A percentile compares a stretch with the other conserved stretches of the same genome.
These are phyloP conservation scores for Eremobia ochroleuca DNA, from an alignment of 2,888 invertebrate genomes.

Conservation along the genomic window DNA sequence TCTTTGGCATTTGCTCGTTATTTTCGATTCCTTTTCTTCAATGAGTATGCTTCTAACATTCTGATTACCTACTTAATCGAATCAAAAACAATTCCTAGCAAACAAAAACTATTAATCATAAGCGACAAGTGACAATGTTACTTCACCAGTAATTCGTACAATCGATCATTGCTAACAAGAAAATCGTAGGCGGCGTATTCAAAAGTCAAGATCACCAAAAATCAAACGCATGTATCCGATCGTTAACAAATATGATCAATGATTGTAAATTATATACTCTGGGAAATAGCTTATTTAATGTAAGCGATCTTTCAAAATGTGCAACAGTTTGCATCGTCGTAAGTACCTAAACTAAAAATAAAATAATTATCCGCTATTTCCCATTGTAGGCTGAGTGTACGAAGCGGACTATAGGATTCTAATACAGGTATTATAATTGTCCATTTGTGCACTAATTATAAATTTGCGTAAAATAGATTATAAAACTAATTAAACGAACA, in stretches of 20 bases:
- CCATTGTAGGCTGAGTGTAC: slow-evolving; percentile 62
- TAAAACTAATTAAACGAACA: slow-evolving; percentile 69
- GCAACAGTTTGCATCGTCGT: slow-evolving; percentile 47
- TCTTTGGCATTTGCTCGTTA: slow-evolving; percentile 4
- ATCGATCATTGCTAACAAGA: slow-evolving; percentile 41
- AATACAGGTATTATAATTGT: slow-evolving; percentile 85
- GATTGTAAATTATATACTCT: slow-evolving; percentile 56
- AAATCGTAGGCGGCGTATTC: slow-evolving; percentile 33
- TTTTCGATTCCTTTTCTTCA: neutral
- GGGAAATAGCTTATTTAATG: slow-evolving; percentile 58
- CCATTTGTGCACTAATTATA: slow-evolving; percentile 82
- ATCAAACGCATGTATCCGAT: slow-evolving; percentile 46
- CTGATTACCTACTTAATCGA: no score
- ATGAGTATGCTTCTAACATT: neutral
- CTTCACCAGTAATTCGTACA: neutral
- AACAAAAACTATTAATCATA: neutral
- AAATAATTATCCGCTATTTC: slow-evolving; percentile 54
- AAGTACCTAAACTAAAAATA: slow-evolving; percentile 20
- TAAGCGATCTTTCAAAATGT: slow-evolving; percentile 54
- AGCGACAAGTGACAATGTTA: neutral
- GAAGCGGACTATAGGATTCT: slow-evolving; percentile 70
- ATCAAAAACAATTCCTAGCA: neutral
- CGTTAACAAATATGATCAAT: slow-evolving; percentile 41
- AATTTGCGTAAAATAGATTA: slow-evolving; percentile 66
- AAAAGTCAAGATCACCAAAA: slow-evolving; percentile 5